Evolutionary conservation across 2,113 vertebrate genomes (phyloP).

Genomic region (Lethenteron reissneri): DNA sequence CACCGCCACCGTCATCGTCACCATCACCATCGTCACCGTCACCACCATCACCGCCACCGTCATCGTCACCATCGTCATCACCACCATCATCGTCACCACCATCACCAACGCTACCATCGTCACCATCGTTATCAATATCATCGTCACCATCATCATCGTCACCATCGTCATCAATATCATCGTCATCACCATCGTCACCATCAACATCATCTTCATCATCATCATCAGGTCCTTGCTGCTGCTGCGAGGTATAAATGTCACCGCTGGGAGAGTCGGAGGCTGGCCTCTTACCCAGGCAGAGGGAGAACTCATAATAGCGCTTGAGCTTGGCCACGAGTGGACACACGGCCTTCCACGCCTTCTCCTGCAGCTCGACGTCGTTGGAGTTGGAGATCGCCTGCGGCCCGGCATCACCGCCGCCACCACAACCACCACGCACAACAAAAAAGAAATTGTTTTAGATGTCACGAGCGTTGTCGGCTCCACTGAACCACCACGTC

Average conservation of each 20-base stretch:
- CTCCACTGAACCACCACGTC: no score
- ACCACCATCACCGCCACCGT: not conserved
- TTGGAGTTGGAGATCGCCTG: slow-evolving; percentile 68
- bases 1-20: not conserved
- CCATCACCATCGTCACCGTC: not conserved
- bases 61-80: not conserved
- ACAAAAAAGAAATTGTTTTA: no score
- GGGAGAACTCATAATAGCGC: slow-evolving; percentile 69
- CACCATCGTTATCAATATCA: not conserved
- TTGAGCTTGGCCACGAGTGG: slow-evolving; percentile 74
- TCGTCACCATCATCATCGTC: not conserved
- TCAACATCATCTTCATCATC: not conserved
- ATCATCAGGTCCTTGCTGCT: not conserved
- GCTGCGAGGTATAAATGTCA: no score
- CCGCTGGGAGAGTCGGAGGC: fast-evolving
- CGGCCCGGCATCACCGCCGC: no score
- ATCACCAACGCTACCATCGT: not conserved
- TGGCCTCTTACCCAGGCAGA: slow-evolving; percentile 38
- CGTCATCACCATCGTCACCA: not conserved
- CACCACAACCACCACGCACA: no score
- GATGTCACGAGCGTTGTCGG: no score
- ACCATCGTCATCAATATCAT: not conserved
- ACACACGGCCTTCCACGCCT: slow-evolving; percentile 66
- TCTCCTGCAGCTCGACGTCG: slow-evolving; percentile 58
- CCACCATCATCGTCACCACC: not conserved